Evolutionary conservation across 2,797 vertebrate species (phyloP).

Genomic region (Periophthalmus magnuspinnatus): DNA sequence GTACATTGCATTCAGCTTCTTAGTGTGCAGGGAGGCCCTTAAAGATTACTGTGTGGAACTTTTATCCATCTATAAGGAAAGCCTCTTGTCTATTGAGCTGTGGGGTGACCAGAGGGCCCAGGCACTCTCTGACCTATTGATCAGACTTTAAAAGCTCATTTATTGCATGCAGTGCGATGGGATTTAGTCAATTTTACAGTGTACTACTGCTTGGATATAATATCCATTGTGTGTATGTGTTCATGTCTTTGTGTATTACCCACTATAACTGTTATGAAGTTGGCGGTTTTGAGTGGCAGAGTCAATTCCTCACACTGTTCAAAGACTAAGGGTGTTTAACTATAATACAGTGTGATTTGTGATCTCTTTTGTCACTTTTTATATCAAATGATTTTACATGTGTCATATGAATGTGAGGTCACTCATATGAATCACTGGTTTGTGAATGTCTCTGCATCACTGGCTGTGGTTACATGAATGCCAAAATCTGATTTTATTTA

Average conservation of each 20-base stretch:
- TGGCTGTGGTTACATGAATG: no score
- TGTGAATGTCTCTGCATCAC: no score
- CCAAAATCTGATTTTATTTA: no score
- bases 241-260: not conserved
- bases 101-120: conserved; percentile 27
- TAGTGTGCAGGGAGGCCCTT: conserved; percentile 6
- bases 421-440: no score
- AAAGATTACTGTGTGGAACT: conserved; percentile 21
- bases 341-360: no score
- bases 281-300: no score
- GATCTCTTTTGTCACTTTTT: no score
- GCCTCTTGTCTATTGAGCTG: conserved; percentile 25
- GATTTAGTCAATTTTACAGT: conserved; percentile 24
- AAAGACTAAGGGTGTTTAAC: no score
- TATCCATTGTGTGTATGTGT: not conserved
- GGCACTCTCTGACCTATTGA: conserved; percentile 53
- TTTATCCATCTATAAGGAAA: conserved; percentile 21
- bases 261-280: no score
- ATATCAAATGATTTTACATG: no score
- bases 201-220: not conserved
- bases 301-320: no score
- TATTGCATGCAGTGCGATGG: conserved; percentile 42
- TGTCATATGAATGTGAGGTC: no score
- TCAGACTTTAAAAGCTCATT: conserved; percentile 37
- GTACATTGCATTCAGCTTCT: conserved; percentile 16